Conservation (phyloP, 1,140 invertebrate genomes). For the Zaprionus ornatus region DNA sequence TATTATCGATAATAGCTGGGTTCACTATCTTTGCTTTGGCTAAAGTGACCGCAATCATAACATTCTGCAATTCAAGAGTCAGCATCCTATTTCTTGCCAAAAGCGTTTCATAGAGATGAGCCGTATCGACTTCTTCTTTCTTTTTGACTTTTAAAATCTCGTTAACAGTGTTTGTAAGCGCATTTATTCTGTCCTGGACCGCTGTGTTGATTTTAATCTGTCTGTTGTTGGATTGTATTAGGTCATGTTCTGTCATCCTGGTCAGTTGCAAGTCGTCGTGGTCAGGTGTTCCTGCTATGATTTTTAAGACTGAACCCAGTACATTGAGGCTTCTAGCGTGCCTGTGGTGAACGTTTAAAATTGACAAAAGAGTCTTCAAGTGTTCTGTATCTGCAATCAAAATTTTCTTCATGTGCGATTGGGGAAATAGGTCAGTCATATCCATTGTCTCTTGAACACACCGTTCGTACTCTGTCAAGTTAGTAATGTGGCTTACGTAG, state of each 20-base stretch:
- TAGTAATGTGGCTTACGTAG: background rate
- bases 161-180: background rate
- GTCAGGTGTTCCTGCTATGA: background rate
- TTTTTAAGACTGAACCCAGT: background rate
- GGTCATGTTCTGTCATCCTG: background rate
- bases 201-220: too few species aligned
- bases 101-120: background rate
- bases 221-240: background rate
- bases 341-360: background rate
- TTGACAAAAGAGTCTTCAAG: background rate
- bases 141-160: background rate
- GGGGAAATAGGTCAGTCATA: background rate
- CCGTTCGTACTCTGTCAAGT: background rate
- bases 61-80: background rate
- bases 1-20: background rate
- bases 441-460: background rate
- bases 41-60: background rate
- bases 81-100: slow-evolving; percentile 5
- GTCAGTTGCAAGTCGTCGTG: background rate
- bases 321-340: background rate
- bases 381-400: background rate
- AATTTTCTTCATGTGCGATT: background rate
- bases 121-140: background rate
- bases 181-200: too few species aligned
- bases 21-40: background rate